These are phyloP conservation scores for Dinomys branickii DNA, from an alignment of 2,113 vertebrate genomes.

Conservation along the genomic window DNA sequence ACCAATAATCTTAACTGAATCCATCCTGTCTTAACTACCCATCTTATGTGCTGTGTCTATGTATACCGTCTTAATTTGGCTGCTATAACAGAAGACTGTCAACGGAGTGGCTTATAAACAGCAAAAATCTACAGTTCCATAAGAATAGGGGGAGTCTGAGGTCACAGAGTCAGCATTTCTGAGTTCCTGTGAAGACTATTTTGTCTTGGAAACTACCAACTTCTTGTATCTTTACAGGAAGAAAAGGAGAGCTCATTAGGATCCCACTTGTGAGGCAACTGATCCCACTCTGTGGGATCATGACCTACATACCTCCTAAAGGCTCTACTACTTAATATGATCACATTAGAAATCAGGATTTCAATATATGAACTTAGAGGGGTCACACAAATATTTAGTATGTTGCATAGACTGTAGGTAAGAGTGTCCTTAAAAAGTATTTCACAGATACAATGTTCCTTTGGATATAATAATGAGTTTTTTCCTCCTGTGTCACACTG, in stretches of 20 bases:
- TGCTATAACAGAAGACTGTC: background rate
- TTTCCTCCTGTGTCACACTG: background rate
- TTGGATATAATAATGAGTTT: conserved; percentile 22
- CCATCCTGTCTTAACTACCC: background rate
- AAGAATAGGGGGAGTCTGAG: background rate
- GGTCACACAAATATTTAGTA: background rate
- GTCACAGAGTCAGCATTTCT: background rate
- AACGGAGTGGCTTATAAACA: background rate
- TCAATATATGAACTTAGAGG: background rate
- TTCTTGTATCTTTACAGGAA: background rate
- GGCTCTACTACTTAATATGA: background rate
- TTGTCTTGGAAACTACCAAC: background rate
- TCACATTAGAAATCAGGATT: background rate
- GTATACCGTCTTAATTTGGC: background rate
- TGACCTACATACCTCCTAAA: background rate
- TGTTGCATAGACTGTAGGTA: background rate
- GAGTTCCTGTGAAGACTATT: background rate
- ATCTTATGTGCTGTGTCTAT: background rate
- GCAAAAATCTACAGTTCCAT: background rate
- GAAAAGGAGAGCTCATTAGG: background rate
- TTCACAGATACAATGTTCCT: conserved; percentile 63
- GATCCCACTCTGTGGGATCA: background rate
- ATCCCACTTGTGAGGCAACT: background rate
- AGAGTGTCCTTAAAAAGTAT: background rate
- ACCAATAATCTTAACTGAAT: background rate